Base-by-base conservation (phyloP, 2,113 vertebrate genomes). In the Pterophyllum scalare region DNA sequence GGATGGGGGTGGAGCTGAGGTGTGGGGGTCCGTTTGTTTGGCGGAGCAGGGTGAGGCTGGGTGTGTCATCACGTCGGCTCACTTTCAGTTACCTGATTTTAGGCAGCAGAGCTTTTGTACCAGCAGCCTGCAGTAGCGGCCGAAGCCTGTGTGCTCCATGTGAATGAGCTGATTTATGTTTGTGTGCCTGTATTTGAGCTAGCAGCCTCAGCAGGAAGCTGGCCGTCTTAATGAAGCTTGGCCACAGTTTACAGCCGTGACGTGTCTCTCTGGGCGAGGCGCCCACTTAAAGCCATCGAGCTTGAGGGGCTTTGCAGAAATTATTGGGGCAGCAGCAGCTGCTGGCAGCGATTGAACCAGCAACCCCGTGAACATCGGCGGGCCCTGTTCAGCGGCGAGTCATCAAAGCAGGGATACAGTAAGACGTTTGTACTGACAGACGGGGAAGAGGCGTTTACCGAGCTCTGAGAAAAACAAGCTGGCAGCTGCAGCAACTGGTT, bases 1-100 rank as follows among this genome's bases (percentile, higher is more conserved):
- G 84, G 88, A 88, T 61, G 56, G 84, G 75, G 83, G 81, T 79
- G 79, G 59, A 82, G 2, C 19, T 5, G 49, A 22, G 17, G 49
- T 33, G 62, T 38, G 28, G 33, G 61, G 49, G 70, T 67, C 12
- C 12, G 59, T 70, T 22, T 59, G 62, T 60, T n/a, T 28, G 38
- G 24, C 15, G 31, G n/a, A 3, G 33, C 20, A 60, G 33, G 75
- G 43, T 38, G 40, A 33, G 14, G 33, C 33, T 17, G 60, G 10
- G 64, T n/a, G 54, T 59, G 54, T 22, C 14, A 17, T 10, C 24
- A 20, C 9, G 22, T 49, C 14, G 8, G 5, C 43, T 14, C 13
- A 46, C 43, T 28, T 28, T 28, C 28, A 28, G 14, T 49, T 14
- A 17, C 4, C 46, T 49, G 46, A 49, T 49, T 49, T 6, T 6